Base-by-base conservation (phyloP, 2,113 vertebrate species). In the Chloropsis cyanopogon region DNA sequence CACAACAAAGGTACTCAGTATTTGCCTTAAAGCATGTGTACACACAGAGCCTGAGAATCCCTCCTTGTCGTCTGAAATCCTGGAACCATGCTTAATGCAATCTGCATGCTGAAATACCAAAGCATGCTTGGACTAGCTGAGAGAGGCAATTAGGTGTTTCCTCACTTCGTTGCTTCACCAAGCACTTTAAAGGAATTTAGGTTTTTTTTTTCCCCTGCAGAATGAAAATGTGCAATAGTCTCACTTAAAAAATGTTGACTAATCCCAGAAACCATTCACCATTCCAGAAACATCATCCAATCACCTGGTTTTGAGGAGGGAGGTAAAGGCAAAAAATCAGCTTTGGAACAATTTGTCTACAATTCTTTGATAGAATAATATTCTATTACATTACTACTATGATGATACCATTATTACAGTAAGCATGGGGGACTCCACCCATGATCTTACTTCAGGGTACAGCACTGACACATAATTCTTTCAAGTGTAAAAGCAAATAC, bases 51-150 rank as follows among this genome's bases (percentile, higher is more conserved):
- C 54, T 81, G 50, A 85, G 59, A 91, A 41, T 81, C 42, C 15
- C 12, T 90, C 44, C 70, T 12, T 22, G 28, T 39, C 33, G 6
- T n/a, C 65, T 85, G 66, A 88, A 85, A 85, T 90, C 42, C 75
- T 96, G 68, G 54, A 90, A 90, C 14, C 0, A 0, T 72, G 41
- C 42, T 80, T 82, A 80, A 88, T 49, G 54, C 42, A 90, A 69
- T 88, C 80, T 91, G 42, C 25, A 52, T 75, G 44, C 56, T 75
- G 31, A 73, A 95, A 96, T 78, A 60, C 23, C 44, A 81, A 91
- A 92, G 60, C 90, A 93, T 71, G 93, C 54, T 65, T 83, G 46
- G 80, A 71, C 94, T 94, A 93, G 93, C 42, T 78, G 44, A 86
- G 31, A 75, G 65, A 82, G n/a, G 52, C 82, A 96, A 80, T 95